Conservation (phyloP, 1,140 invertebrate species). For the Drosophila tsacasi region DNA sequence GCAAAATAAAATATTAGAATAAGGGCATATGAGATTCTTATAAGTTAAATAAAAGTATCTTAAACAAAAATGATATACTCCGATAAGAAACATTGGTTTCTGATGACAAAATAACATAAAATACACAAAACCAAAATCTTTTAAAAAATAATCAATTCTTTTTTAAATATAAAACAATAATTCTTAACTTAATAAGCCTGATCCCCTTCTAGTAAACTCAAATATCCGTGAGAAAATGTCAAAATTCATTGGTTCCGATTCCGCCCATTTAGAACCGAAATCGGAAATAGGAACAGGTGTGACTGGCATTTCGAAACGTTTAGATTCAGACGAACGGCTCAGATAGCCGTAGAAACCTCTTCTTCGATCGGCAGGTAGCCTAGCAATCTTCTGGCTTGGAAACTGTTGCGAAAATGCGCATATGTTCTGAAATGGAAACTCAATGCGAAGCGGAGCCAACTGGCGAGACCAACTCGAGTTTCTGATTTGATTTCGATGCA, state of each 20-base stretch:
- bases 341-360: conserved; percentile 17
- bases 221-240: conserved; percentile 3
- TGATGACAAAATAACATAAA: neutral
- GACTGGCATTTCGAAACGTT: conserved; percentile 26
- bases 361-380: conserved; percentile 22
- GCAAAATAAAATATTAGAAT: neutral
- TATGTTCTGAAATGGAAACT: conserved; percentile 69
- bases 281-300: conserved; percentile 40
- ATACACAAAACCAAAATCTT: neutral
- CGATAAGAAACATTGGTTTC: too few relatives aligned
- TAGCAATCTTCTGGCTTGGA: conserved; percentile 31
- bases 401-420: conserved; percentile 55
- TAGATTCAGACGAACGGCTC: conserved; percentile 1
- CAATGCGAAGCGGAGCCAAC: conserved; percentile 37
- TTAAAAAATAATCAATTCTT: too few relatives aligned
- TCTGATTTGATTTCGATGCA: conserved; percentile 66
- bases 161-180: neutral
- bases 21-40: neutral
- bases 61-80: neutral
- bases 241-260: conserved; percentile 17
- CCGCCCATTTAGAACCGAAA: conserved; percentile 1
- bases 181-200: neutral
- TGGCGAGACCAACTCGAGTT: conserved; percentile 58
- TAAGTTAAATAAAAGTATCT: neutral
- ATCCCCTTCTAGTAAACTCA: neutral